Base-by-base conservation (phyloP, 1,140 invertebrate species). In the Lysiphlebus fabarum region DNA sequence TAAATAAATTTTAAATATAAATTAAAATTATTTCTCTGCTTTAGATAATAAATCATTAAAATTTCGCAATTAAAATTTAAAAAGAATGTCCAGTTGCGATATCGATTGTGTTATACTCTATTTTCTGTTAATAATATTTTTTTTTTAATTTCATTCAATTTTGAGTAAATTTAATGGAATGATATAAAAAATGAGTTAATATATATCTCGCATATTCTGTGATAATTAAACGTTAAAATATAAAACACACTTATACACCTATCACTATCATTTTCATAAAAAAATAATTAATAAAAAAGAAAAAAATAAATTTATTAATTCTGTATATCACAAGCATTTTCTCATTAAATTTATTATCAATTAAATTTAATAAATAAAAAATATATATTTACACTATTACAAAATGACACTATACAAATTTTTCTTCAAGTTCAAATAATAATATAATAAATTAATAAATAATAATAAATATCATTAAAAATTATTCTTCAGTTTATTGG, bases 141-240 rank as follows among this genome's bases (percentile, higher is more conserved):
- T n/a, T n/a, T n/a, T n/a, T 77, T 61, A 65, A 74, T 72, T 69
- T 48, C 70, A 71, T 73, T 26, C 2, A 26, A 72, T 75, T 66
- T 75, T 54, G 26, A 65, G 67, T 76, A 76, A 76, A 71, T 74
- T 77, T 75, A 69, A 67, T 65, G 17, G 17, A 71, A 74, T 37
- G 36, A 45, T 40, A 56, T 11, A 33, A 53, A 61, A 56, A 61
- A 53, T 53, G 9, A 59, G 41, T 9, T 14, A 40, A 58, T 41
- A 59, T 69, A 74, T 74, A 75, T 77, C 71, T 77, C 75, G 72
- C 74, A 64, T 76, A 76, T 78, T 78, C 76, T 78, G 76, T 78
- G 76, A 78, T 78, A 78, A 73, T 74, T 75, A 75, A 67, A 69
- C 74, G 66, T 74, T 70, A 68, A 70, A 34, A 57, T 56, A 47